Conservation (phyloP, 2,113 vertebrate genomes). For the Amia ocellicauda region DNA sequence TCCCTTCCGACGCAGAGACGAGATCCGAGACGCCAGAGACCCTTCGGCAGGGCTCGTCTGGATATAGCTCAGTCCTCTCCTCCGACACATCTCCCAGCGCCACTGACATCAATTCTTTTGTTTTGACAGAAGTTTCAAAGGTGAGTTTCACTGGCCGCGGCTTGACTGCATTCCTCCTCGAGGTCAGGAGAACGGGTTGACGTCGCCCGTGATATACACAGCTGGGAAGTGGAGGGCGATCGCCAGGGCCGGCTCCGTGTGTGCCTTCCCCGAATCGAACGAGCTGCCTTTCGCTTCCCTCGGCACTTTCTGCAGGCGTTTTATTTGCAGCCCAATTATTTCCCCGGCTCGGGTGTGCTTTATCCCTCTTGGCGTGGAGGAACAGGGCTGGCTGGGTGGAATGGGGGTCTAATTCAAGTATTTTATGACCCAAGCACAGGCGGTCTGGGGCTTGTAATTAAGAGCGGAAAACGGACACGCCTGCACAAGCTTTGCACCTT, state of each 20-base stretch:
- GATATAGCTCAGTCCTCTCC: constrained; percentile 46
- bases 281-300: neutral
- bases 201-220: constrained; percentile 32
- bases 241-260: too few species aligned
- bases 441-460: too few species aligned
- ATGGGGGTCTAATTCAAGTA: too few species aligned
- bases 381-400: too few species aligned
- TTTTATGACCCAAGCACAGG: too few species aligned
- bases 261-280: neutral
- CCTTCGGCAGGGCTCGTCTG: constrained; percentile 39
- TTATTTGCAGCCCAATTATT: too few species aligned
- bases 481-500: too few species aligned
- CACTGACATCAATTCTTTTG: constrained; percentile 43
- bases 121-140: constrained; percentile 61
- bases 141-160: constrained; percentile 53
- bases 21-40: constrained; percentile 43
- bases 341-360: too few species aligned
- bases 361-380: too few species aligned
- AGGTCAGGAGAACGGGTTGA: constrained; percentile 43
- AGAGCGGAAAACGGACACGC: too few species aligned
- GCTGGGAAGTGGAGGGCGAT: constrained; percentile 10
- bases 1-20: constrained; percentile 50
- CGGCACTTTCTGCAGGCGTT: neutral
- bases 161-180: constrained; percentile 42
- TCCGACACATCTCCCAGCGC: constrained; percentile 45